Percentiles rank a stretch among this genome's conserved stretches.
Evolutionary conservation across 2,888 invertebrate genomes (phyloP).

Genomic region (Drosophila kambysellisi): DNA sequence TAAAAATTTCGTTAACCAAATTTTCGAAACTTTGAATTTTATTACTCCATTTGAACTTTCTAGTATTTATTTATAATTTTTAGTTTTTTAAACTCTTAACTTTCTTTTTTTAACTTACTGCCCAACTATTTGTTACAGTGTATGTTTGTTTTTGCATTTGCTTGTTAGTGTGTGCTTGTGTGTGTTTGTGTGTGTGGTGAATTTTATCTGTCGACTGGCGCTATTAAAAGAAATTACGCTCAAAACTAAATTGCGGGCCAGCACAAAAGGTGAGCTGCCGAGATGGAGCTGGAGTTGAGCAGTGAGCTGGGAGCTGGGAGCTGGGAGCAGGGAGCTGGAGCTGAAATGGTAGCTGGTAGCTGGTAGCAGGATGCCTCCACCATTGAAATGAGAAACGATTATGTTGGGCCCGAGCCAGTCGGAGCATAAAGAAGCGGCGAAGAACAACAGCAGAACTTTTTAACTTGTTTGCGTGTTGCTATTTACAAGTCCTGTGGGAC

Average conservation of each 20-base stretch:
- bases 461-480: conserved; percentile 83
- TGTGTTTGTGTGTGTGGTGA: conserved; percentile 56
- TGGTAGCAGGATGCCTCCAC: conserved; percentile 27
- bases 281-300: neutral
- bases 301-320: neutral
- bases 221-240: conserved; percentile 85
- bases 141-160: conserved; percentile 19
- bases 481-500: conserved; percentile 84
- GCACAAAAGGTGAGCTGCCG: conserved; percentile 65
- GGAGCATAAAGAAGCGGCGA: conserved; percentile 72
- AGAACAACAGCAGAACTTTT: conserved; percentile 77
- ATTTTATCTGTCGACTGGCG: conserved; percentile 81
- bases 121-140: conserved; percentile 12
- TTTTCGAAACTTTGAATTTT: neutral
- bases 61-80: no score
- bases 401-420: conserved; percentile 77
- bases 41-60: neutral
- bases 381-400: conserved; percentile 85
- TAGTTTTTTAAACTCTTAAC: neutral
- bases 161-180: conserved; percentile 16
- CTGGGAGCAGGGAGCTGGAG: neutral
- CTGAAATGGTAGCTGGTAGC: neutral
- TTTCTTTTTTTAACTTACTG: no score
- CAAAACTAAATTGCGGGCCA: conserved; percentile 83
- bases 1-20: no score